Evolutionary conservation across 2,113 vertebrate species (phyloP), one percentile per base, ranked within the genome.

Genomic region (Mionectes macconnelli): DNA sequence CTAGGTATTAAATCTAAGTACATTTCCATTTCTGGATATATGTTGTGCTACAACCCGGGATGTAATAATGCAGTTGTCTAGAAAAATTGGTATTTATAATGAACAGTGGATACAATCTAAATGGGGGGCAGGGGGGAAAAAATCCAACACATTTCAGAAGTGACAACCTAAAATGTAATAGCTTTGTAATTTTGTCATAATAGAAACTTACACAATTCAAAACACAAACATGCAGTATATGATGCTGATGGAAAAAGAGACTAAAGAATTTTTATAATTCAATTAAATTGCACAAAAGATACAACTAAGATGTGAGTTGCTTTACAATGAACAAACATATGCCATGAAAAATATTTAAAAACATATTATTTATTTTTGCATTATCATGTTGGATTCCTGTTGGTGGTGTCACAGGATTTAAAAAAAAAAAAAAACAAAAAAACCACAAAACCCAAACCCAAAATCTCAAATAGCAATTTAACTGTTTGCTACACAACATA

Each of bases 1-100:
- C 97, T 97, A 97, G 80, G 93, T 96, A 97, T 96, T 97, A 96
- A 90, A 70, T 95, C 84, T 84, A 97, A 97, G 96, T 97, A 98
- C 97, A 98, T 96, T 97, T 97, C 94, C 77, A 94, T 94, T 96
- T 97, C 91, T 96, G 74, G 69, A 94, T 96, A 97, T 94, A 97
- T 74, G 93, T 89, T 90, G 95, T 89, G 81, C 93, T 96, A 97
- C 94, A 98, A 89, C 87, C 89, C 95, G 93, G 77, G 42, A 89
- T 87, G 70, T 68, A 85, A 66, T 74, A 95, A 96, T 93, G 98
- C 91, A 97, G 17, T 91, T 62, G 49, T 95, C 93, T 88, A 97
- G 91, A 97, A 98, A 93, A 93, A 94, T 18, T 60, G 19, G 4
- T 91, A 77, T 60, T 93, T 66, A 96, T 83, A 67, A 60, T 67